phyloP scores from a whole-genome alignment of 2,888 invertebrate species.

The Rotaria sp. region DNA sequence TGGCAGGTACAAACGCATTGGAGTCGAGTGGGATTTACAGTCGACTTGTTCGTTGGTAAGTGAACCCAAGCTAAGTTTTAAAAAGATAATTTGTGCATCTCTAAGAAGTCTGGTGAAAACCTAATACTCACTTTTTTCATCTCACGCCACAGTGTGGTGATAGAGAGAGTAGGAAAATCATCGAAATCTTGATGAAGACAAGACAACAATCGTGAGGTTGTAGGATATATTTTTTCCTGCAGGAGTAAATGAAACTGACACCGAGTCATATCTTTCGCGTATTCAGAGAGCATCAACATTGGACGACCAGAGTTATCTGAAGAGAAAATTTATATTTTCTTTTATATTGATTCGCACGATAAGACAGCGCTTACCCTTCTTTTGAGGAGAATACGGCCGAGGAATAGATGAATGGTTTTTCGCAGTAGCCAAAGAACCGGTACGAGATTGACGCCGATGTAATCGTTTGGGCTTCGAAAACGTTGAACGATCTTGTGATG shows the following conservation, averaged over 20 bases:
- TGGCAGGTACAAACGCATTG: background rate
- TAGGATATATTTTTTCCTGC: background rate
- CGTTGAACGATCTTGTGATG: too few species aligned
- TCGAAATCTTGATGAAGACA: background rate
- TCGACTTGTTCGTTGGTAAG: background rate
- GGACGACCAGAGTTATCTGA: background rate
- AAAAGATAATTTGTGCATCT: too few species aligned
- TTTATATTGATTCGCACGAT: too few species aligned
- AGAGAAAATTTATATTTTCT: too few species aligned
- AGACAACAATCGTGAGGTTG: background rate
- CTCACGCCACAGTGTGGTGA: background rate
- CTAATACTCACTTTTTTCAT: too few species aligned
- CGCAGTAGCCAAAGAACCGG: too few species aligned
- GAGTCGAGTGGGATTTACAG: background rate
- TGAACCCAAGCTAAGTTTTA: background rate
- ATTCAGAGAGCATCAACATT: background rate
- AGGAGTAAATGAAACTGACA: background rate
- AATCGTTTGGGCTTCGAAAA: too few species aligned
- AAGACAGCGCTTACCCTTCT: too few species aligned
- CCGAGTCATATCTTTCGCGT: background rate
- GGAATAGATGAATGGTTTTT: too few species aligned
- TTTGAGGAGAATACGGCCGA: too few species aligned
- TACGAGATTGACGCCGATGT: too few species aligned
- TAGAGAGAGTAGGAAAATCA: background rate
- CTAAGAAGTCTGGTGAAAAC: too few species aligned